These are phyloP conservation scores for Neostethus bicornis DNA, from an alignment of 2,797 vertebrate species.

Conservation along the genomic window DNA sequence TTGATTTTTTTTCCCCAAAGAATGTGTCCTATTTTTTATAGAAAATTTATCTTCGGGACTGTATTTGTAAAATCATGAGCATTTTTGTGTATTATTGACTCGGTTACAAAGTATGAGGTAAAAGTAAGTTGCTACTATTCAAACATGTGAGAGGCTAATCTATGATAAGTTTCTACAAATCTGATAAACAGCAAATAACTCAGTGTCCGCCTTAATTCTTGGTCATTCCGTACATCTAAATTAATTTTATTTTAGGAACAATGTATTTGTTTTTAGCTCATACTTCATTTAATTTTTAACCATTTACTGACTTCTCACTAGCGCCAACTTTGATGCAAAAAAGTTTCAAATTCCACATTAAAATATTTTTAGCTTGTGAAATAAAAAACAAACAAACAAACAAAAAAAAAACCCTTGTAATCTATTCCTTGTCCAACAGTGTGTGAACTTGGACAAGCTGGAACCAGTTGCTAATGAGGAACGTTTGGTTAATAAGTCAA, in stretches of 20 bases:
- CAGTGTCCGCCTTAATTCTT: constrained; percentile 21
- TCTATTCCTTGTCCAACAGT: constrained; percentile 73
- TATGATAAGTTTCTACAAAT: constrained; percentile 19
- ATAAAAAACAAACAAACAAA: too few species aligned
- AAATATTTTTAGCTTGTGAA: too few species aligned
- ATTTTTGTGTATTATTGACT: constrained; percentile 10
- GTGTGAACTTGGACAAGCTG: constrained; percentile 95
- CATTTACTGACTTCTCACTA: too few species aligned
- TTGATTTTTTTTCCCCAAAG: constrained; percentile 5
- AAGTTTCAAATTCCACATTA: too few species aligned
- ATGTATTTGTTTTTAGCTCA: constrained; percentile 4
- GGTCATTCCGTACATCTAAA: neutral
- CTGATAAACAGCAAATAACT: constrained; percentile 20
- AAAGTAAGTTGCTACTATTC: constrained; percentile 23
- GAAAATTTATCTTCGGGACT: too few species aligned
- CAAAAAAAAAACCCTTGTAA: neutral
- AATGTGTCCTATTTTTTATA: too few species aligned
- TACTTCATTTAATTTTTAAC: too few species aligned
- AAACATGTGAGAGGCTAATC: constrained; percentile 27
- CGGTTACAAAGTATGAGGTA: neutral
- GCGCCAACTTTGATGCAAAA: too few species aligned
- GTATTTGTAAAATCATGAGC: too few species aligned
- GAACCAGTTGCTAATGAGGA: constrained; percentile 92
- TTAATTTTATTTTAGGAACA: constrained; percentile 12
- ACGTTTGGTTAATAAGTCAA: constrained; percentile 90